Conservation (phyloP, 2,888 invertebrate genomes). For the Tiliacea citrago region DNA sequence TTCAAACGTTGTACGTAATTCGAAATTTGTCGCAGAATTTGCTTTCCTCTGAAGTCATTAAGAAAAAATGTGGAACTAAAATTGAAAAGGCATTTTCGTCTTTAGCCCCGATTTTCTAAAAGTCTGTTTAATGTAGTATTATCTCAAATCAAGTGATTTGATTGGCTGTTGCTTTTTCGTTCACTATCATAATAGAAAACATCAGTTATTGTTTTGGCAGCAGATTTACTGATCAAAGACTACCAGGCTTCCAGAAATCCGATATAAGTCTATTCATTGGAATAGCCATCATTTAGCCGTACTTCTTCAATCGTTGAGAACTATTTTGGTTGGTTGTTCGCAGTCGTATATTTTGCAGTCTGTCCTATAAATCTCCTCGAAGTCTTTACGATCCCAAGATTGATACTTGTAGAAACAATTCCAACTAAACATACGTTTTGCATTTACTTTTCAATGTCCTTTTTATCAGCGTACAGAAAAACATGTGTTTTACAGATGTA, state of each 20-base stretch:
- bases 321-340: conserved; percentile 56
- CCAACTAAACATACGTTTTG: conserved; percentile 38
- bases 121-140: neutral
- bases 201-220: conserved; percentile 6
- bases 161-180: conserved; percentile 1
- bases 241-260: conserved; percentile 11
- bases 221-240: conserved; percentile 30
- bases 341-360: conserved; percentile 55
- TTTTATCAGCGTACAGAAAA: conserved; percentile 12
- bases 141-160: conserved; percentile 5
- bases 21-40: conserved; percentile 26
- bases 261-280: conserved; percentile 11
- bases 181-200: neutral
- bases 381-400: conserved; percentile 55
- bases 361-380: conserved; percentile 55
- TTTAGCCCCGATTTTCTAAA: neutral
- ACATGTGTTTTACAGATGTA: conserved; percentile 22
- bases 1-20: conserved; percentile 40
- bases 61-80: neutral
- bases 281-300: conserved; percentile 22
- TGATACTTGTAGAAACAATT: conserved; percentile 53
- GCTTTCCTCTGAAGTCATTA: conserved; percentile 15
- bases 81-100: conserved; percentile 12
- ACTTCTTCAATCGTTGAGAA: conserved; percentile 26
- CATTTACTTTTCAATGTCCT: conserved; percentile 21